Evolutionary conservation across 2,888 invertebrate genomes (phyloP), one percentile per base, ranked within the genome.

Genomic region (Acanthosoma haemorrhoidale): DNA sequence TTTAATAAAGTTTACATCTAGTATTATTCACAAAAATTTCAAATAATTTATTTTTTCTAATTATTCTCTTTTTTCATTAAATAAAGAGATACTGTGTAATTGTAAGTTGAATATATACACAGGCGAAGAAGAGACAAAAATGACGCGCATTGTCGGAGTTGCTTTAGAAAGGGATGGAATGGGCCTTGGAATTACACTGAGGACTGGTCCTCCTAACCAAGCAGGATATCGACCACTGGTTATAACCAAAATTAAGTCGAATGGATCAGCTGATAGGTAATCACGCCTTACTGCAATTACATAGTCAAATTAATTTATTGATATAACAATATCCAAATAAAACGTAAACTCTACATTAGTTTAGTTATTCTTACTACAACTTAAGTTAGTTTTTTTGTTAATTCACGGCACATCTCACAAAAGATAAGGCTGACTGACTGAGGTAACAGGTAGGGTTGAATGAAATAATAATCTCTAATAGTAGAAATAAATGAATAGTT

Each of bases 171-270:
- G 94, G 74, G 88, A 91, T 75, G 86, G 87, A 75, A 86, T 87
- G 76, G 94, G 93, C 59, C 85, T 96, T 72, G 96, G 96, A 0
- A 88, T 97, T 75, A 94, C 94, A 2, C 83, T 96, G 71, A 84
- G 95, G 51, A 90, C 90, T 6, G 95, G 95, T 4, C 87, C 88
- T 67, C 84, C 86, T 0, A 86, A 87, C 76, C 83, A 85, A 78
- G 84, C 80, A 78, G 83, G 85, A 18, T 82, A 85, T 0, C 86
- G 90, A 75, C 93, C 96, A 0, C 81, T 96, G 74, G 88, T 93
- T 4, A 91, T 97, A 38, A 96, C 95, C 0, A 90, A 93, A 77
- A 91, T 96, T 4, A 84, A 94, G 75, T 88, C 92, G 9, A 91
- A 92, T 68, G 94, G 96, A 0, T 91, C 96, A 0, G 94, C 95